A percentile compares a stretch with the other conserved stretches of the same genome.
Evolutionary conservation across 2,797 vertebrate genomes (phyloP).

Genomic region (Caiman crocodilus): DNA sequence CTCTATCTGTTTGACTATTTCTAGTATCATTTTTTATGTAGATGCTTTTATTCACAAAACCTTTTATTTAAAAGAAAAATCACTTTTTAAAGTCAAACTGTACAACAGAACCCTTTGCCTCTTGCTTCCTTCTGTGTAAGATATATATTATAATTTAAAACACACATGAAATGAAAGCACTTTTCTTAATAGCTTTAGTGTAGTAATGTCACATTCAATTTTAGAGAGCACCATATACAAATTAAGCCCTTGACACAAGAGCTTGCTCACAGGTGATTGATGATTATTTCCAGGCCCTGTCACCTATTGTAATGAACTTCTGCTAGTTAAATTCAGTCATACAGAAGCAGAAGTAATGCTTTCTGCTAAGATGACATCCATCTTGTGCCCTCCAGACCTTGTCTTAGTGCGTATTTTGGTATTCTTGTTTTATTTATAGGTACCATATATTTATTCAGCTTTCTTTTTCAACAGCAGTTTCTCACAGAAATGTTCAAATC

Average conservation of each 20-base stretch:
- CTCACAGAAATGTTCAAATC: background rate
- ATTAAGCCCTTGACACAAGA: slow-evolving; percentile 48
- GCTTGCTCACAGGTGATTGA: slow-evolving; percentile 42
- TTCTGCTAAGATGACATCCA: slow-evolving; percentile 21
- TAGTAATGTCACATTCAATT: slow-evolving; percentile 36
- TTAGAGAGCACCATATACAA: slow-evolving; percentile 46
- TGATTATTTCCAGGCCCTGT: slow-evolving; percentile 51
- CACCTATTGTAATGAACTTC: slow-evolving; percentile 34
- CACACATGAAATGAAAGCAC: background rate
- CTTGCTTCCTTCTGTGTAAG: background rate
- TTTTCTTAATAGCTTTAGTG: slow-evolving; percentile 31
- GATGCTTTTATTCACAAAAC: background rate
- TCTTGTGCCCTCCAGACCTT: slow-evolving; percentile 49
- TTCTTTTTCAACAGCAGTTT: background rate
- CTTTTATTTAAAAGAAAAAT: background rate
- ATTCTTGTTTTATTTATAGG: slow-evolving; percentile 34
- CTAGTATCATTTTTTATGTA: background rate
- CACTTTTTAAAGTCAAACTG: background rate
- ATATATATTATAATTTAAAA: background rate
- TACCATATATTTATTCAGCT: background rate
- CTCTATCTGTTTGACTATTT: background rate
- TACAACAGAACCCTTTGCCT: background rate
- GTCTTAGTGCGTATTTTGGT: slow-evolving; percentile 29
- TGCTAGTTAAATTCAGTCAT: slow-evolving; percentile 43
- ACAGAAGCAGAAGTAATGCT: background rate